Conservation (phyloP, 2,113 vertebrate species). For the human (Homo sapiens) region DNA sequence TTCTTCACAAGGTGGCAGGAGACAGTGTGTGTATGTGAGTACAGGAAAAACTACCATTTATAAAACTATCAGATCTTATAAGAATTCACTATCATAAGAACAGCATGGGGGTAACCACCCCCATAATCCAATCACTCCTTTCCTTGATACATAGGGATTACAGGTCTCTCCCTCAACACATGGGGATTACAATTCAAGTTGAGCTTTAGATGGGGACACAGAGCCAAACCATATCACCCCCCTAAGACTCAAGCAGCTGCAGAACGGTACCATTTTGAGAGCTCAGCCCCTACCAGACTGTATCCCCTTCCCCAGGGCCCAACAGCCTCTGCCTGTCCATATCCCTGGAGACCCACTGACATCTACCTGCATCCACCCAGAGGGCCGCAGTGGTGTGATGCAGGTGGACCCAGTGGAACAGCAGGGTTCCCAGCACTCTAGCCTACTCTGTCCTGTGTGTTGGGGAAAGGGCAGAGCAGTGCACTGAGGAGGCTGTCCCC, state of each 20-base stretch:
- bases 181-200: too few species aligned
- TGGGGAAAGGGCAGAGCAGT: neutral
- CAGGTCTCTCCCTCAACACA: too few species aligned
- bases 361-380: neutral
- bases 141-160: too few species aligned
- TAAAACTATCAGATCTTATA: too few species aligned
- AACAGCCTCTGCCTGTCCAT: neutral
- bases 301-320: neutral
- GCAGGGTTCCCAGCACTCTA: neutral
- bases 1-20: too few species aligned
- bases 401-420: neutral
- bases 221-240: neutral
- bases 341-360: neutral
- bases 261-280: neutral
- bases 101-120: too few species aligned
- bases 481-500: neutral
- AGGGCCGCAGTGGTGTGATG: neutral
- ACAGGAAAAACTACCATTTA: too few species aligned
- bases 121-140: too few species aligned
- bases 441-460: neutral
- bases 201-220: too few species aligned
- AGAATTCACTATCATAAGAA: too few species aligned
- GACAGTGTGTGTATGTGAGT: too few species aligned
- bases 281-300: neutral
- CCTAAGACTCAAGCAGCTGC: neutral